These are phyloP conservation scores for Tachyglossus aculeatus DNA, from an alignment of 2,797 vertebrate species.

Conservation along the genomic window DNA sequence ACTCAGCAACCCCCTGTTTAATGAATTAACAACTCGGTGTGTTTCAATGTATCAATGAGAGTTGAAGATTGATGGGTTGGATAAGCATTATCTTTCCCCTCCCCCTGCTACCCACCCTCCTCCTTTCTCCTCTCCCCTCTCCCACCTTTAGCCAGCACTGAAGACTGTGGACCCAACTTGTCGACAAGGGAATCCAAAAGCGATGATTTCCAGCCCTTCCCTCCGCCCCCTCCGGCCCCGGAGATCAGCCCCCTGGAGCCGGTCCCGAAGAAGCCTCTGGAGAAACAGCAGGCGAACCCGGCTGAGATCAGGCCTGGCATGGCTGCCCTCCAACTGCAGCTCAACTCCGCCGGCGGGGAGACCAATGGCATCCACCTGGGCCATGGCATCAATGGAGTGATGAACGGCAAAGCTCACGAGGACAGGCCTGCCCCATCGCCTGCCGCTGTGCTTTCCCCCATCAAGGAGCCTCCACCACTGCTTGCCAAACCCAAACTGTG, in stretches of 20 bases:
- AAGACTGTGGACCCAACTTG: conserved; percentile 78
- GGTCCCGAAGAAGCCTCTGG: conserved; percentile 78
- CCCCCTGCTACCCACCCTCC: too few species aligned
- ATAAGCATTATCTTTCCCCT: conserved; percentile 15
- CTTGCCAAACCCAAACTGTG: conserved; percentile 96
- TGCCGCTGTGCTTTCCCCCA: conserved; percentile 71
- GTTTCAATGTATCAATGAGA: background rate
- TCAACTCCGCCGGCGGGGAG: conserved; percentile 65
- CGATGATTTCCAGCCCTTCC: conserved; percentile 81
- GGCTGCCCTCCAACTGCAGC: conserved; percentile 72
- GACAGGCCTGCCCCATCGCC: conserved; percentile 50
- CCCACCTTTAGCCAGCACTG: conserved; percentile 73
- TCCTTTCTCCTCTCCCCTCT: background rate
- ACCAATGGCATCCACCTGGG: conserved; percentile 69
- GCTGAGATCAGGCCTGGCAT: conserved; percentile 78
- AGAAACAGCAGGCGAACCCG: conserved; percentile 78
- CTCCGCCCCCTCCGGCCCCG: conserved; percentile 80
- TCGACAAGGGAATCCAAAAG: conserved; percentile 73
- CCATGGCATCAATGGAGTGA: conserved; percentile 72
- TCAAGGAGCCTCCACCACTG: conserved; percentile 86
- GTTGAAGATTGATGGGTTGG: background rate
- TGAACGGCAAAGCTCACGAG: conserved; percentile 62
- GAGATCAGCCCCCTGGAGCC: conserved; percentile 87
- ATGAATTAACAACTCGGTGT: background rate
- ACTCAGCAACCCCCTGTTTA: background rate